Base-by-base conservation (phyloP, 2,888 invertebrate genomes). In the Lymantria dispar region DNA sequence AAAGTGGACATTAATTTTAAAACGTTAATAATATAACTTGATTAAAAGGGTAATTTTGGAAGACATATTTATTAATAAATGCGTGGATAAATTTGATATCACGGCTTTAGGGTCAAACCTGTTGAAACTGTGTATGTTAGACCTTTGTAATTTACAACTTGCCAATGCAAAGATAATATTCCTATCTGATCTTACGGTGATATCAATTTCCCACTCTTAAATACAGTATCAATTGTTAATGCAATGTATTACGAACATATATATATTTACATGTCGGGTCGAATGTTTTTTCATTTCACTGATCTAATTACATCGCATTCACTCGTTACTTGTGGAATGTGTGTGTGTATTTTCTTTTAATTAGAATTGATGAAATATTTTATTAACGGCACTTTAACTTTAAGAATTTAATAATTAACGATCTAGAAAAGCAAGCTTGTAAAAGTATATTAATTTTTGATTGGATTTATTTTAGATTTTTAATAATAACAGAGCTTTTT, bases 1-100 rank as follows among this genome's bases (percentile, higher is more conserved):
- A 38, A 47, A 10, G 40, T 29, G 8, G 36, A 38, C 30, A 50
- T 50, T 38, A 44, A 12, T 41, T 37, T 36, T 42, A 13, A 45
- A 30, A 14, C 52, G 30, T 42, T 43, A 44, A 38, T 43, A 47
- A 36, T 37, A 53, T 58, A 48, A 57, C 48, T 54, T 64, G 57
- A 64, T 64, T 64, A 33, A 64, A 39, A 29, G 40, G 40, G 42
- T 55, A 48, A 55, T 56, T 54, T 52, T 8, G 3, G 14, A 40
- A 40, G 38, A 40, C 13, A 14, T 3, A 38, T 40, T 3, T 10
- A 14, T 14, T 40, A 12, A 38, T 38, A 38, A 12, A n/a, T 37
- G 11, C 12, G 11, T 38, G 12, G 8, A 38, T 12, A 7, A 7
- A 12, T 38, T 12, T 12, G 40, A 13, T 13, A 13, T 14, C 13